Evolutionary conservation across 2,888 invertebrate genomes (phyloP), one percentile per base, ranked within the genome.

Genomic region (Ceramica pisi): DNA sequence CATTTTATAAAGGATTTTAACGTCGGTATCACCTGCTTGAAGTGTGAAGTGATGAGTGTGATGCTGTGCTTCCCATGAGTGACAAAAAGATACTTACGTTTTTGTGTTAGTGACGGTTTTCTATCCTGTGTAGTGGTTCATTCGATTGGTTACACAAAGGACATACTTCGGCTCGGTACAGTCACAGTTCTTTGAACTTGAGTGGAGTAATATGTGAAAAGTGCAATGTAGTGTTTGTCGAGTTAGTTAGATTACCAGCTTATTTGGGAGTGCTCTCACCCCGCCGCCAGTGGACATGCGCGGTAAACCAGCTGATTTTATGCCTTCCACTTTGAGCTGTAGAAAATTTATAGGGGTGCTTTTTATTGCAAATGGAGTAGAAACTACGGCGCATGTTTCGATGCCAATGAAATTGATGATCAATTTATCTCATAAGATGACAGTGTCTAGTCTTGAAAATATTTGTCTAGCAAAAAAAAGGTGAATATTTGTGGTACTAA

Each of bases 251-350:
- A 73, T 66, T 82, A 82, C 35, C 67, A 66, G 83, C 55, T 82
- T 68, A 82, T 80, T 66, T 63, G 44, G 31, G 67, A 68, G 72
- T 53, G 59, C 68, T 68, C 59, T 66, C 55, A 73, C 74, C 80
- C 80, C 80, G 10, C 55, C 38, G 59, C 51, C 67, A 41, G n/a
- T 73, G 80, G 79, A 70, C 83, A 85, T 83, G 85, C 76, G 81
- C 76, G 86, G 86, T 85, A 70, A 74, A 76, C 56, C 76, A 71
- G 73, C 71, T 68, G 73, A 85, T 75, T 84, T 71, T 60, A 64
- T 79, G 35, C 51, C 55, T 71, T 68, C 53, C 64, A 67, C 68
- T 71, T 83, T 79, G 59, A 79, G 73, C 67, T 78, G 51, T 67
- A 56, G 23, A 65, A 61, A 57, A 67, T 63, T 50, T 76, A 67